Base-by-base conservation (phyloP, 2,888 invertebrate genomes). In the Andrena fulva region DNA sequence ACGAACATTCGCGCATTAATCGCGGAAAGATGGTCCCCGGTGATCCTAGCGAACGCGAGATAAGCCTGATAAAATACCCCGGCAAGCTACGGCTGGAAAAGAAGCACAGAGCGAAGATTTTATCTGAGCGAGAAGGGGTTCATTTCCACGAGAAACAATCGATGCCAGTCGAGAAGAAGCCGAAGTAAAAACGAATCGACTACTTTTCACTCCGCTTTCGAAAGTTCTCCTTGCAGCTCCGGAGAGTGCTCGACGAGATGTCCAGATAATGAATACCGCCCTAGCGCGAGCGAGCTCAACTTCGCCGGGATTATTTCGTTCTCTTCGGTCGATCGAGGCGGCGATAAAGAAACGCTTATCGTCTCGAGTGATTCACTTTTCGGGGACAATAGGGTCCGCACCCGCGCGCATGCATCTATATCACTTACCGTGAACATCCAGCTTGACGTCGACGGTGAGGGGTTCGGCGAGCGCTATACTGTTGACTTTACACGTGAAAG, bases 351-450 rank as follows among this genome's bases (percentile, higher is more conserved):
- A 54, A 60, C 66, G 77, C 62, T 80, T 77, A 77, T 77, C 77
- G 70, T 10, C 59, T 33, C 64, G 52, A 66, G 66, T 54, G 66
- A 77, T 70, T 78, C 77, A 72, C 67, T 77, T 71, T 71, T 64
- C 67, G 31, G 7, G 31, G 50, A 77, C 24, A 77, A 33, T 42
- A 52, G 48, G 42, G 75, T 54, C 27, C 16, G 24, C 29, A 48
- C 20, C 12, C 54, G 33, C 24, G 10, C 0, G 24, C 59, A 62
- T 2, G 31, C n/a, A 20, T 60, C 35, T 24, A 64, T 42, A 74
- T 24, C 56, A 94, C 96, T 95, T 93, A 97, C 97, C 97, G 94
- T 97, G 95, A 59, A 97, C 96, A 91, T 97, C 96, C 35, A 97
- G 95, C 82, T 95, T 95, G 80, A 97, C 94, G 91, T 94, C 95